phyloP scores from a whole-genome alignment of 2,797 vertebrate genomes.

The Dendrocincla tyrannina region DNA sequence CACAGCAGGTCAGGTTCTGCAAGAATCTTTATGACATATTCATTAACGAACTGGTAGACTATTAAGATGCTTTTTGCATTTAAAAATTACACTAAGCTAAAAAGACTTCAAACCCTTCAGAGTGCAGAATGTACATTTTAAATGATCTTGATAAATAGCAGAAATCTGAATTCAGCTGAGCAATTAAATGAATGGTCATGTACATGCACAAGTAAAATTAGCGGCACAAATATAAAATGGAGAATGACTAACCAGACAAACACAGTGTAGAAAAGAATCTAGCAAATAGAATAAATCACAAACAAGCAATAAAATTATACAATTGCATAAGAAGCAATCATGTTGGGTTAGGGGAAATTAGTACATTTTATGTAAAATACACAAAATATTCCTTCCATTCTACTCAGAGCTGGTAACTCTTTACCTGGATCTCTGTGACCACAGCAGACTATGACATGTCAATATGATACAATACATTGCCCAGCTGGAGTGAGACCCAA shows the following conservation, averaged over 20 bases:
- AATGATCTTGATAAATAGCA: background rate
- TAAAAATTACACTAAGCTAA: background rate
- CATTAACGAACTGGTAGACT: background rate
- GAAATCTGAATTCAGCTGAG: background rate
- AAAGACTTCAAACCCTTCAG: background rate
- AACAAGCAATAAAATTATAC: background rate
- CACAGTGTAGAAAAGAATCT: background rate
- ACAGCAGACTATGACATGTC: background rate
- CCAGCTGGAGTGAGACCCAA: background rate
- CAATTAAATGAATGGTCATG: background rate
- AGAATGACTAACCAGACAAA: background rate
- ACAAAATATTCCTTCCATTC: background rate
- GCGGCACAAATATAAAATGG: background rate
- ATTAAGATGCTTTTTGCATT: background rate
- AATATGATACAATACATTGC: background rate
- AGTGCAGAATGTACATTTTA: background rate
- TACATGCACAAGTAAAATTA: background rate
- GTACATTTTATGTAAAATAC: background rate
- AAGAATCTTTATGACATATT: background rate
- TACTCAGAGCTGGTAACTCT: background rate
- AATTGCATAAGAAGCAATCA: background rate
- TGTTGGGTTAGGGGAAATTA: background rate
- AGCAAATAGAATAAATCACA: background rate
- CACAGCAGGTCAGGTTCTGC: background rate
- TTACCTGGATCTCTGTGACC: background rate